These are phyloP conservation scores for Stenodera caucasica DNA, from an alignment of 2,888 invertebrate species.

Conservation along the genomic window DNA sequence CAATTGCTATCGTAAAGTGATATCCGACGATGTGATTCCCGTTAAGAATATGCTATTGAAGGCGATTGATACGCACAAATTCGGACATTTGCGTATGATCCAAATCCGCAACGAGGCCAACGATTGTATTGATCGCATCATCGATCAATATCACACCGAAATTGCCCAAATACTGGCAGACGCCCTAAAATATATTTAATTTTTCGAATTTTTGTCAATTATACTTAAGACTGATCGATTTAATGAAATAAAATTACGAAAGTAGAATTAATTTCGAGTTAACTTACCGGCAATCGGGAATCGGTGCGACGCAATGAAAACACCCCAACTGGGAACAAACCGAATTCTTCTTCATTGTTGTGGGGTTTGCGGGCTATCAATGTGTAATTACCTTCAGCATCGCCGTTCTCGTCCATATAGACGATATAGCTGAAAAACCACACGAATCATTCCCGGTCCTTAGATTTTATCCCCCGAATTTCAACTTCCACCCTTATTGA, in stretches of 20 bases:
- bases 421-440: slow-evolving; percentile 85
- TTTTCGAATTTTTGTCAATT: background rate
- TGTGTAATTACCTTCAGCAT: slow-evolving; percentile 93
- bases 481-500: too few relatives aligned
- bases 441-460: too few relatives aligned
- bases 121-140: slow-evolving; percentile 41
- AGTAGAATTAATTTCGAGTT: slow-evolving; percentile 30
- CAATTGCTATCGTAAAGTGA: slow-evolving; percentile 46
- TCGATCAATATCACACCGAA: slow-evolving; percentile 29
- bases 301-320: slow-evolving; percentile 64
- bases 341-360: slow-evolving; percentile 56
- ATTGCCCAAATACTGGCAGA: slow-evolving; percentile 27
- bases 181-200: slow-evolving; percentile 32
- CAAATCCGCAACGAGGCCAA: slow-evolving; percentile 39
- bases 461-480: too few relatives aligned
- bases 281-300: slow-evolving; percentile 77
- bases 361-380: slow-evolving; percentile 66
- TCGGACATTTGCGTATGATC: slow-evolving; percentile 40
- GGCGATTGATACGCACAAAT: slow-evolving; percentile 43
- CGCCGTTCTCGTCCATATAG: slow-evolving; percentile 90
- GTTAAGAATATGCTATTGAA: slow-evolving; percentile 44
- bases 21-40: slow-evolving; percentile 42
- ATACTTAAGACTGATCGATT: background rate
- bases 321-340: slow-evolving; percentile 78
- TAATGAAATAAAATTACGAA: too few relatives aligned